A percentile compares a stretch with the other conserved stretches of the same genome.
Conservation (phyloP, 92 coral and sea anemone species). For the Metridium senile region DNA sequence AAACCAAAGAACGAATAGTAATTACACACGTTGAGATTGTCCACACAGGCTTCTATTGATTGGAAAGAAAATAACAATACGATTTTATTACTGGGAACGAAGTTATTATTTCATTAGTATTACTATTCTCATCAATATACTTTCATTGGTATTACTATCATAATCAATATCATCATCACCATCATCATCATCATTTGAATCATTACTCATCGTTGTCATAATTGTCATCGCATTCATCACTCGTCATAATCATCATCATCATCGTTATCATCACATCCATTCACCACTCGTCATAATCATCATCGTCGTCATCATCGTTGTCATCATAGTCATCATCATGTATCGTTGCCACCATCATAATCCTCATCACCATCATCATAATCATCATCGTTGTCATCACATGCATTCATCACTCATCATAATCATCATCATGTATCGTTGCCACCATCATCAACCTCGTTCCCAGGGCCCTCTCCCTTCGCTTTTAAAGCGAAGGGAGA, state of each 20-base stretch:
- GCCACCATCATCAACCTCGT: not conserved
- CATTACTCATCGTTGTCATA: not conserved
- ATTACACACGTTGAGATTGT: not conserved
- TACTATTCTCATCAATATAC: not conserved
- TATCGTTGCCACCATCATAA: no score
- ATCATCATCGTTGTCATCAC: not conserved
- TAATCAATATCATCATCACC: not conserved
- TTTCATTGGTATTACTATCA: not conserved
- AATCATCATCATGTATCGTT: not conserved
- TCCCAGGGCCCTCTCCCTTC: no score
- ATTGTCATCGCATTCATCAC: not conserved
- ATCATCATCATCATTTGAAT: not conserved
- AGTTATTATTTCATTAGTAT: not conserved
- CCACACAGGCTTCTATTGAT: not conserved
- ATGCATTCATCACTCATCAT: not conserved
- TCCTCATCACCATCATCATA: not conserved
- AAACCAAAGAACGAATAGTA: slow-evolving; percentile 28
- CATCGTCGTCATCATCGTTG: not conserved
- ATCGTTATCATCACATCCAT: not conserved
- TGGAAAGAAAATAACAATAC: not conserved
- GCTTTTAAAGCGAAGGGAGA: no score
- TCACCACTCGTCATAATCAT: not conserved
- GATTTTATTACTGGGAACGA: no score
- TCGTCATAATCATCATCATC: not conserved
- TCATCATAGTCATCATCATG: not conserved